phyloP scores from a whole-genome alignment of 2,888 invertebrate species.

The Germaria angustata region DNA sequence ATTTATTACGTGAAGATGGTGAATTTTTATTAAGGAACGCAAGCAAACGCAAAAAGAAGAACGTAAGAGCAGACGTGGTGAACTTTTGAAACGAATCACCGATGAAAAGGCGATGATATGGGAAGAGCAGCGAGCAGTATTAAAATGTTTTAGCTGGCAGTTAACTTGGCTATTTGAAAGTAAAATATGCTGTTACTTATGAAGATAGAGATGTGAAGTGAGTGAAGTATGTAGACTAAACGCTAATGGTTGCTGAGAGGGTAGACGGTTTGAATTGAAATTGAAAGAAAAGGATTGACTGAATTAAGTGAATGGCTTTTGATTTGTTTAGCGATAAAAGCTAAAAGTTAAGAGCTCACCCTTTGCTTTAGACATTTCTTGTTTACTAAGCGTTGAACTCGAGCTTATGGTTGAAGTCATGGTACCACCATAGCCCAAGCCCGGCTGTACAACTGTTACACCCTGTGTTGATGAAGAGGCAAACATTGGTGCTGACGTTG shows the following conservation, averaged over 20 bases:
- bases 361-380: conserved; percentile 70
- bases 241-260: conserved; percentile 30
- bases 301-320: conserved; percentile 46
- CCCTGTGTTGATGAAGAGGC: conserved; percentile 51
- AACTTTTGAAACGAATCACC: conserved; percentile 32
- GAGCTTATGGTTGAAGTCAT: conserved; percentile 57
- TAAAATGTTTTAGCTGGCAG: conserved; percentile 35
- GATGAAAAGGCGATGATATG: conserved; percentile 41
- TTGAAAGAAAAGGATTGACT: conserved; percentile 51
- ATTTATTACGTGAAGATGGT: conserved; percentile 10
- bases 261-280: conserved; percentile 38
- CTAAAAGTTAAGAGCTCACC: conserved; percentile 75
- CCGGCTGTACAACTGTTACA: conserved; percentile 47
- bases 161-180: conserved; percentile 1
- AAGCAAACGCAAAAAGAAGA: conserved; percentile 1
- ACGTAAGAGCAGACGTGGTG: conserved; percentile 15
- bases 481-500: conserved; percentile 64
- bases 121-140: conserved; percentile 32
- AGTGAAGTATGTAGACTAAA: conserved; percentile 31
- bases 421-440: conserved; percentile 52
- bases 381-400: conserved; percentile 53
- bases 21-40: conserved; percentile 29
- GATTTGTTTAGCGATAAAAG: conserved; percentile 71
- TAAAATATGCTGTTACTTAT: conserved; percentile 34
- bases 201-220: conserved; percentile 42